These are phyloP conservation scores for Pogoniulus pusillus DNA, from an alignment of 2,797 vertebrate species.

Conservation along the genomic window DNA sequence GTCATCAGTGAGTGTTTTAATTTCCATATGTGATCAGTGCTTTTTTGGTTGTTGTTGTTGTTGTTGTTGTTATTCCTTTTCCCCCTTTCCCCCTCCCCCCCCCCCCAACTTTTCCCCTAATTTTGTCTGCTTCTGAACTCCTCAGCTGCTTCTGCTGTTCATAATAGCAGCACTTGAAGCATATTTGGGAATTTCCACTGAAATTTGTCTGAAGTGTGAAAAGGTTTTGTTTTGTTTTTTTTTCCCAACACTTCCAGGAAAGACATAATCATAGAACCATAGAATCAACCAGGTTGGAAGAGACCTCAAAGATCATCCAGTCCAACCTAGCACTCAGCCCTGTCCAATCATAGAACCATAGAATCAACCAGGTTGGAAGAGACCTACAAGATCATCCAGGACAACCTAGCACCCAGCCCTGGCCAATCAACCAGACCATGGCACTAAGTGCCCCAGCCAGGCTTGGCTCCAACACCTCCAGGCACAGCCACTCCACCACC, in stretches of 20 bases:
- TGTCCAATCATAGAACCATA: too few species aligned
- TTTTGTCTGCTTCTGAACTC: slow-evolving; percentile 53
- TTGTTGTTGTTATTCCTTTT: background rate
- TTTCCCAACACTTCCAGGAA: slow-evolving; percentile 53
- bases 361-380: too few species aligned
- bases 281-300: too few species aligned
- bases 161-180: slow-evolving; percentile 54
- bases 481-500: too few species aligned
- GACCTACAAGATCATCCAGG: too few species aligned
- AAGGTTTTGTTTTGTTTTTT: background rate
- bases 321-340: too few species aligned
- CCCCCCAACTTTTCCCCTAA: slow-evolving; percentile 25
- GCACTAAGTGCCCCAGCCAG: too few species aligned
- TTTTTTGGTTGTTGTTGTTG: slow-evolving; percentile 1
- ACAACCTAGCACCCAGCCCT: too few species aligned
- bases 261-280: slow-evolving; percentile 10
- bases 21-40: slow-evolving; percentile 68
- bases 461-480: too few species aligned
- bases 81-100: background rate
- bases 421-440: too few species aligned
- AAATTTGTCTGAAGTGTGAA: slow-evolving; percentile 57
- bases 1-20: slow-evolving; percentile 72
- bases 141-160: slow-evolving; percentile 65
- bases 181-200: slow-evolving; percentile 51
- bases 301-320: too few species aligned